Evolutionary conservation across 2,113 vertebrate species (phyloP).

Genomic region (Salvelinus fontinalis): DNA sequence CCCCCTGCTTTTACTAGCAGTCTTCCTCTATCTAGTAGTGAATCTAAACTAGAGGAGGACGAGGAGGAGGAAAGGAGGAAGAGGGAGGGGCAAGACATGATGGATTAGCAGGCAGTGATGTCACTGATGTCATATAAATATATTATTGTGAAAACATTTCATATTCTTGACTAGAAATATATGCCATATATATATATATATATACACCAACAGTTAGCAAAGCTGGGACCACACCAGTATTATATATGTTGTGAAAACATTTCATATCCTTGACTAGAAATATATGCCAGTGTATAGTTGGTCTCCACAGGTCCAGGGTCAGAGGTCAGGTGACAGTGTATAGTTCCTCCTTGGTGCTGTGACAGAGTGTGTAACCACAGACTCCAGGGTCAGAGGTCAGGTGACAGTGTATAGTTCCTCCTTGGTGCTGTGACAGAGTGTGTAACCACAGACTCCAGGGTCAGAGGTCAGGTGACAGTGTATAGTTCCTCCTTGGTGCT

Average conservation of each 20-base stretch:
- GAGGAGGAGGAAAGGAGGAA: too few species aligned
- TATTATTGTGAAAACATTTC: slow-evolving; percentile 27
- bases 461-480: slow-evolving; percentile 67
- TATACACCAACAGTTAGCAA: too few species aligned
- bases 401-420: too few species aligned
- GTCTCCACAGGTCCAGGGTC: too few species aligned
- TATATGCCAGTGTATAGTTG: slow-evolving; percentile 31
- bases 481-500: slow-evolving; percentile 86
- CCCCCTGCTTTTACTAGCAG: too few species aligned
- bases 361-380: slow-evolving; percentile 90
- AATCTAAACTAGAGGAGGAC: too few species aligned
- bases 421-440: too few species aligned
- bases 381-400: slow-evolving; percentile 42
- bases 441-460: too few species aligned
- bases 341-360: slow-evolving; percentile 83
- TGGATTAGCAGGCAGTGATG: neutral
- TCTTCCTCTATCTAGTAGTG: too few species aligned
- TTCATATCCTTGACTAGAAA: slow-evolving; percentile 21
- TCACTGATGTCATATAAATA: slow-evolving; percentile 21
- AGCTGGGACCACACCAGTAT: too few species aligned
- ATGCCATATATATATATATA: too few species aligned
- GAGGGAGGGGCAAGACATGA: neutral
- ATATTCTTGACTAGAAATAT: slow-evolving; percentile 11
- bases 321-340: slow-evolving; percentile 75
- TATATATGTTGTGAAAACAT: too few species aligned